Percentiles rank a stretch among this genome's conserved stretches.
Conservation (phyloP, 2,888 invertebrate species). For the Onchidella celtica region DNA sequence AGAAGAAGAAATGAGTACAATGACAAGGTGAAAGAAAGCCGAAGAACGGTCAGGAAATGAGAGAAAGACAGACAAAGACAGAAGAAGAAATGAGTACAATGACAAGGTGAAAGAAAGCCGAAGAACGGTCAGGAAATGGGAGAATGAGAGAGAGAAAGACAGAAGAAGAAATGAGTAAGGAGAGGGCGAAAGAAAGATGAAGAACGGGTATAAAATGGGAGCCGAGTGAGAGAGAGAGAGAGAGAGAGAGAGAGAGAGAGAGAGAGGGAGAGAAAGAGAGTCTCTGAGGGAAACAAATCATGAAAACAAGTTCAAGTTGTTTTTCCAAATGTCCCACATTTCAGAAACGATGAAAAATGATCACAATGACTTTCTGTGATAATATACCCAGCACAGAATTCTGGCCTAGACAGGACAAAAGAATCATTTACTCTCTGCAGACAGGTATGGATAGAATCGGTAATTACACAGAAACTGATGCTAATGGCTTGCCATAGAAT, state of each 20-base stretch:
- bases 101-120: background rate
- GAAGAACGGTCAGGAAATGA: background rate
- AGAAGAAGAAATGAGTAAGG: background rate
- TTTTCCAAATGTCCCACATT: too few species aligned
- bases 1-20: background rate
- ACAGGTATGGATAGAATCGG: too few species aligned
- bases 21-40: background rate
- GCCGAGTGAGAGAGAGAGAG: background rate
- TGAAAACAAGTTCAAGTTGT: too few species aligned
- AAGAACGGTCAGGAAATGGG: background rate
- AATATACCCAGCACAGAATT: too few species aligned
- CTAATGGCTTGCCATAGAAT: too few species aligned
- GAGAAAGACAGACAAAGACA: background rate
- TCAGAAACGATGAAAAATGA: too few species aligned
- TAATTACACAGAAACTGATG: too few species aligned
- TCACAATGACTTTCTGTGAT: too few species aligned
- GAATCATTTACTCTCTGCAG: too few species aligned
- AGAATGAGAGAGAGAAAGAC: background rate
- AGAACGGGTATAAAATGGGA: background rate
- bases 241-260: background rate
- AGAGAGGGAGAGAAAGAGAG: background rate
- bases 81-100: background rate
- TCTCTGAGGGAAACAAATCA: too few species aligned
- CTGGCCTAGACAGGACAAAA: too few species aligned
- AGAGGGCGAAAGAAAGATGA: background rate